These are phyloP conservation scores for Florisuga fusca DNA, from an alignment of 2,797 vertebrate genomes.

Conservation along the genomic window DNA sequence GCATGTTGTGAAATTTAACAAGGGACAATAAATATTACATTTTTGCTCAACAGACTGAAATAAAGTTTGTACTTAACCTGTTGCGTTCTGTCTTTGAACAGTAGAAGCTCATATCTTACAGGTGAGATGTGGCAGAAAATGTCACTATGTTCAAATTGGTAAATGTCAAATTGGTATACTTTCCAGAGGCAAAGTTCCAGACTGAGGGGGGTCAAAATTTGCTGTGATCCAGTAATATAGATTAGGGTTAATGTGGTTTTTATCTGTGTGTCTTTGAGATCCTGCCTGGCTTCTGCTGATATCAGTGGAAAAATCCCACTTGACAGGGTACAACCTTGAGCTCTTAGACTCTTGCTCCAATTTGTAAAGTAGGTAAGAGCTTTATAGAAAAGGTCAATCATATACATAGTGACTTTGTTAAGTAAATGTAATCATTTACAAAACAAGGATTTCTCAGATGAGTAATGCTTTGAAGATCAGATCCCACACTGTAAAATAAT, in stretches of 20 bases:
- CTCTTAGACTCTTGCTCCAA: not conserved
- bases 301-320: not conserved
- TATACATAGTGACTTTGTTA: not conserved
- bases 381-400: not conserved
- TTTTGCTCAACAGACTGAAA: not conserved
- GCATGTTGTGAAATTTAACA: not conserved
- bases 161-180: not conserved
- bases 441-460: not conserved
- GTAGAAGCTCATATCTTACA: not conserved
- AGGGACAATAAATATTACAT: not conserved
- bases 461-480: not conserved
- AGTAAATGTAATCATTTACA: not conserved
- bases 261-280: not conserved
- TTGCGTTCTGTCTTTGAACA: not conserved
- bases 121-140: not conserved
- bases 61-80: not conserved
- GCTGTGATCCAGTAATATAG: not conserved
- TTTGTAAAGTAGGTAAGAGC: not conserved
- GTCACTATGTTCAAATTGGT: not conserved
- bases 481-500: not conserved
- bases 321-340: not conserved
- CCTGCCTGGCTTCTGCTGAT: not conserved
- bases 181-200: not conserved
- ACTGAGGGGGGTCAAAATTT: not conserved
- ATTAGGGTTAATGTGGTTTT: not conserved